A percentile compares a stretch with the other conserved stretches of the same genome.
Conservation (phyloP, 2,888 invertebrate genomes). For the Drosophila multiciliata region DNA sequence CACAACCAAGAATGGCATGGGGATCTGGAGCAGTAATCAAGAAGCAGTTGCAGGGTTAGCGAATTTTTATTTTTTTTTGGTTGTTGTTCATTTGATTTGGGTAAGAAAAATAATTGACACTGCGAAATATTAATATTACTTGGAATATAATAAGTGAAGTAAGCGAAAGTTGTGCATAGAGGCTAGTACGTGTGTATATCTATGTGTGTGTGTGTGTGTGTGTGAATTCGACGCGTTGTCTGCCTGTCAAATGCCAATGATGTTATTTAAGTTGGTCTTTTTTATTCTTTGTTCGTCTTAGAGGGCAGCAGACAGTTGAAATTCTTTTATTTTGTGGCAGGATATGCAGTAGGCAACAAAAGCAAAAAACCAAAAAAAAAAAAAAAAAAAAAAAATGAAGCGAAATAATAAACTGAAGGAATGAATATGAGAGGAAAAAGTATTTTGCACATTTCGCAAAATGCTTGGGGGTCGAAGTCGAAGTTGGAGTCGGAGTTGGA, state of each 20-base stretch:
- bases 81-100: slow-evolving; percentile 43
- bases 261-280: slow-evolving; percentile 49
- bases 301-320: slow-evolving; percentile 55
- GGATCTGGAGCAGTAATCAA: background rate
- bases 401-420: background rate
- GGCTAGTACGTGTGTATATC: background rate
- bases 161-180: background rate
- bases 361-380: background rate
- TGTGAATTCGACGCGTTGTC: slow-evolving; percentile 43
- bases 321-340: slow-evolving; percentile 32
- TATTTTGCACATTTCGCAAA: slow-evolving; percentile 28
- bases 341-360: slow-evolving; percentile 24
- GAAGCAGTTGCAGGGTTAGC: background rate
- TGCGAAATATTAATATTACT: slow-evolving; percentile 56
- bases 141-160: background rate
- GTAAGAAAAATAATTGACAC: slow-evolving; percentile 51
- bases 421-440: slow-evolving; percentile 14
- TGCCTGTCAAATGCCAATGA: slow-evolving; percentile 73
- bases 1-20: background rate
- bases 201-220: background rate
- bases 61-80: no score
- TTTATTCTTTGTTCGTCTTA: slow-evolving; percentile 24
- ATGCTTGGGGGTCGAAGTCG: slow-evolving; percentile 23
- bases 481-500: slow-evolving; percentile 5
- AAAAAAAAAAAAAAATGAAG: background rate